Conservation (phyloP, 2,113 vertebrate genomes). For the Mirounga angustirostris region DNA sequence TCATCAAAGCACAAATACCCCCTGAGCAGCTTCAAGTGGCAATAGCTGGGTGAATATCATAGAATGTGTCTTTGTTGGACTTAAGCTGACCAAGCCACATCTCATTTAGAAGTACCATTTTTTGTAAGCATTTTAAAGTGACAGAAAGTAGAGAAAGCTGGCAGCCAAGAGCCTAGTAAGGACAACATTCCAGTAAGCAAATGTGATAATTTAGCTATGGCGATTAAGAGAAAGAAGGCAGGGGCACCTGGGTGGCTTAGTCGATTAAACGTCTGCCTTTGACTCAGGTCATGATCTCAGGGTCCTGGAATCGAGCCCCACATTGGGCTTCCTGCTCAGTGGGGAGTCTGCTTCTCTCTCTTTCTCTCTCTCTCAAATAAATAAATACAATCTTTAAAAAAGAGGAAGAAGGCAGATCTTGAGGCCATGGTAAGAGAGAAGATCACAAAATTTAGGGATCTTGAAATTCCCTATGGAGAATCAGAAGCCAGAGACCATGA, state of each 20-base stretch:
- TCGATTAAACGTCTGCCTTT: neutral
- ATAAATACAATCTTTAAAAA: too few species aligned
- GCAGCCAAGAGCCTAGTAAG: neutral
- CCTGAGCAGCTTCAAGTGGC: neutral
- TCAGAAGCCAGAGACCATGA: neutral
- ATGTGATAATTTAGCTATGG: neutral
- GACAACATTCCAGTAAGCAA: neutral
- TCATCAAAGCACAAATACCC: neutral
- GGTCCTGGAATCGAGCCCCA: too few species aligned
- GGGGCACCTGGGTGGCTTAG: neutral
- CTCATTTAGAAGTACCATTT: neutral
- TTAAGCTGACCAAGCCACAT: neutral
- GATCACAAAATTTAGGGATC: neutral
- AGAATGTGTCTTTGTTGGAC: neutral
- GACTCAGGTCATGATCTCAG: too few species aligned
- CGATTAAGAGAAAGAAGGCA: neutral
- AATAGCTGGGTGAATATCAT: neutral
- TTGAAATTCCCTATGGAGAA: neutral
- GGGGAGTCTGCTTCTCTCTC: too few species aligned
- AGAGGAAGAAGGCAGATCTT: neutral
- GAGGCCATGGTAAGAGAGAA: neutral
- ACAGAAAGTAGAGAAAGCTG: neutral
- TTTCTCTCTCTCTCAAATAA: too few species aligned
- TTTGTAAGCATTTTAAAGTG: constrained; percentile 27
- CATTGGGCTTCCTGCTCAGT: too few species aligned